Conservation (phyloP, 2,888 invertebrate genomes). For the Acrobasis consociella region DNA sequence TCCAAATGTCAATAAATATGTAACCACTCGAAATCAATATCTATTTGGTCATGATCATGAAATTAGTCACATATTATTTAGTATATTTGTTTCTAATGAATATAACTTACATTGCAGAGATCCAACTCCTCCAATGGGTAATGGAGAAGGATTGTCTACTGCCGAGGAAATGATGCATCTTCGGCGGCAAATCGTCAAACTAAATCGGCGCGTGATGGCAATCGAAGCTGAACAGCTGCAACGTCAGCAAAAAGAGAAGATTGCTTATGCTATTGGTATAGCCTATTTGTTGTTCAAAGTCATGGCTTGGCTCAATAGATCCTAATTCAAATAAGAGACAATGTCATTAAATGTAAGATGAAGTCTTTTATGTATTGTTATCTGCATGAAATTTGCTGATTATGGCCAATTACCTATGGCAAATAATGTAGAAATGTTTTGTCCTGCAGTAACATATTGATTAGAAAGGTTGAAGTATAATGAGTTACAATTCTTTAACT, state of each 20-base stretch:
- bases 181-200: constrained; percentile 92
- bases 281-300: constrained; percentile 94
- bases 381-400: constrained; percentile 59
- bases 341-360: constrained; percentile 63
- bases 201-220: constrained; percentile 93
- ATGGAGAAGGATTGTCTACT: constrained; percentile 86
- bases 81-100: constrained; percentile 9
- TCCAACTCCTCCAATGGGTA: constrained; percentile 85
- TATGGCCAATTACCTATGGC: constrained; percentile 44
- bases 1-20: background rate
- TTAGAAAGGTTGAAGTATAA: constrained; percentile 53
- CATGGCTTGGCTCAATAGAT: constrained; percentile 88
- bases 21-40: constrained; percentile 14
- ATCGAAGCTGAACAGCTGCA: constrained; percentile 93
- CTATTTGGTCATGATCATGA: constrained; percentile 16
- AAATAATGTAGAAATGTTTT: constrained; percentile 50
- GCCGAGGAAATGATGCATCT: constrained; percentile 92
- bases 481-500: constrained; percentile 59
- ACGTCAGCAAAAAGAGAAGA: constrained; percentile 92
- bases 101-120: constrained; percentile 74
- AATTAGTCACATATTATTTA: constrained; percentile 12
- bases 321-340: constrained; percentile 56
- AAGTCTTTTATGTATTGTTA: constrained; percentile 63
- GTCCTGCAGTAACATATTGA: constrained; percentile 44
- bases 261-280: constrained; percentile 91